Evolutionary conservation across 2,797 vertebrate genomes (phyloP).

Genomic region (Emydoidea blandingii): DNA sequence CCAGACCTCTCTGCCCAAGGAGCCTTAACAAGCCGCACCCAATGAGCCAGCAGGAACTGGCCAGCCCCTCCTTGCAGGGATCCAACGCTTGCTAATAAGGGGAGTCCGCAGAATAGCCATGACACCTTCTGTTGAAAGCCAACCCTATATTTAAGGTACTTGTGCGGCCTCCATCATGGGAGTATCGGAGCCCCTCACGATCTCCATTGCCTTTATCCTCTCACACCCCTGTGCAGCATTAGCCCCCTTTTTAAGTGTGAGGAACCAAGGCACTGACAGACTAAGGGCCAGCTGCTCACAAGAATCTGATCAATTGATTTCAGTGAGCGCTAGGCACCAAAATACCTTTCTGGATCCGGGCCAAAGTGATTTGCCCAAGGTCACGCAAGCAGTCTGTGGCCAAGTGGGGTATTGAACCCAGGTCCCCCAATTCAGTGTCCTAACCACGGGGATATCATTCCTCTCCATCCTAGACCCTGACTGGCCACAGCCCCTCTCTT

Average conservation of each 20-base stretch:
- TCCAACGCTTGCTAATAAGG: not conserved
- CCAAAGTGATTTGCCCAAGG: not conserved
- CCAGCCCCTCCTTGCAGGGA: not conserved
- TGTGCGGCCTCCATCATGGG: not conserved
- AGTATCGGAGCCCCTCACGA: not conserved
- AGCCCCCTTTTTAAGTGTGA: not conserved
- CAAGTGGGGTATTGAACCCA: fast-evolving
- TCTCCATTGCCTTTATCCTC: not conserved
- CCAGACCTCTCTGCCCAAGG: not conserved
- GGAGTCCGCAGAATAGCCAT: not conserved
- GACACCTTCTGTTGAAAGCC: not conserved
- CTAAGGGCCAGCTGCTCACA: too few species aligned
- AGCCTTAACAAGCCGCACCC: not conserved
- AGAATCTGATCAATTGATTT: not conserved
- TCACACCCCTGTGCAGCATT: not conserved
- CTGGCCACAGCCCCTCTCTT: not conserved
- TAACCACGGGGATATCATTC: not conserved
- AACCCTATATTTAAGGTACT: not conserved
- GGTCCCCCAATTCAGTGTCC: fast-evolving
- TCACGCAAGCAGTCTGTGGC: not conserved
- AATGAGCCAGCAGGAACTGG: not conserved
- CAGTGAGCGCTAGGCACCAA: not conserved
- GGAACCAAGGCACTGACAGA: not conserved
- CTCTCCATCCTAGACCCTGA: not conserved
- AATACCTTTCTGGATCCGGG: not conserved